Evolutionary conservation across 2,113 vertebrate genomes (phyloP), one percentile per base, ranked within the genome.

Genomic region (Serinus canaria): DNA sequence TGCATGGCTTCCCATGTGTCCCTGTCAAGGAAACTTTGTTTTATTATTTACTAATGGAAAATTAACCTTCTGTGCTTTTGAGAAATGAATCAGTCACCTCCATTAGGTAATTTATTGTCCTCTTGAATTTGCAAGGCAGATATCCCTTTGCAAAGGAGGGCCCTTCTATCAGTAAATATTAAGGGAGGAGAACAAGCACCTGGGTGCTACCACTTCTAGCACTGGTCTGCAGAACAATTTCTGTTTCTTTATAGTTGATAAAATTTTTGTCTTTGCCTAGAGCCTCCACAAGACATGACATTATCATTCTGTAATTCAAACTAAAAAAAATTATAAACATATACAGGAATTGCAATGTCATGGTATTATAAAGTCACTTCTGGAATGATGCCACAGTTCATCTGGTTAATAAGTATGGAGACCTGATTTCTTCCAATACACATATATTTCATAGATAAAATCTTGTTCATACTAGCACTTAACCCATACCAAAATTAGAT

Each of bases 31-130:
- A 84, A 75, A 89, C 60, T 82, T 91, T 49, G 21, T 58, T 92
- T 94, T 80, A 53, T 76, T 90, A 88, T 93, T 91, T 90, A 83
- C 85, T 90, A 56, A 33, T 73, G 21, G 35, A 80, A 94, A 95
- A 95, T 69, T 83, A 91, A 92, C 85, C 72, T 95, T 93, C 88
- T 87, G 50, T 83, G 63, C 60, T 88, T 82, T 89, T 80, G 46
- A 90, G 72, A 91, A 90, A 68, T 22, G 31, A 66, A 80, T 88
- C 82, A 47, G 63, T 67, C 59, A 49, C 43, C 20, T 69, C 50
- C 27, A 55, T 50, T 53, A 69, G 13, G 39, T 80, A 77, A 87
- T 76, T 67, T 35, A 64, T 53, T 66, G 70, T 75, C 56, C 75
- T 62, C 19, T 2, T 69, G 43, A 75, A 83, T 66, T 58, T 10